Evolutionary conservation across 2,797 vertebrate species (phyloP), one percentile per base, ranked within the genome.

Genomic region (Falco rusticolus): DNA sequence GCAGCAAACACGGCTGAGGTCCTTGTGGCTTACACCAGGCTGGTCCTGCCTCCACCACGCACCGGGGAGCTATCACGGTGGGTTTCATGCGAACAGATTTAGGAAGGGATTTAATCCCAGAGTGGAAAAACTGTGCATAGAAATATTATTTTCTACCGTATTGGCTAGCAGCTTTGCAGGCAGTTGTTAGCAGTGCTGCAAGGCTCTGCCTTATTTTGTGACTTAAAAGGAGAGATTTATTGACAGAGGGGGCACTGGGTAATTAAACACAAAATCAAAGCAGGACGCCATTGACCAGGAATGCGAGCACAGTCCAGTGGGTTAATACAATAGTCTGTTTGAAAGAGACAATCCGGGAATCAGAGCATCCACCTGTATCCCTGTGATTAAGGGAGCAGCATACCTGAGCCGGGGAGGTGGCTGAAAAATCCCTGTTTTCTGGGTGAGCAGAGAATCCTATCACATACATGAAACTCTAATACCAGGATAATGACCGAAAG

Each of bases 181-280:
- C 48, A 20, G 68, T 17, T 54, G 51, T 43, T 31, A 45, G 56
- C 45, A 47, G 64, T 28, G 3, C 54, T 17, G 53, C 57, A 45
- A 60, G 56, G 72, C 68, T 94, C 82, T 93, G 76, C 90, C 50
- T 95, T 77, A 34, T 77, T 88, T 80, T 13, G 3, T 5, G 41
- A 33, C 66, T 89, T 84, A 19, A 95, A 88, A 83, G 56, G 66
- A 59, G 76, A 84, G 72, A 45, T 87, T 82, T 93, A 45, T 87
- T 45, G 76, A n/a, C 47, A 69, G 47, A 12, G 61, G 64, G 63
- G 5, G 31, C 65, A 15, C 1, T 33, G 78, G 76, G 84, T 71
- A 80, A 89, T 94, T 87, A 89, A 92, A 89, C 64, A 80, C n/a
- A 45, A 77, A 77, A 80, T 68, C 93, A 92, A 95, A 94, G 87